These are phyloP conservation scores for Marmota monax DNA, from an alignment of 2,113 vertebrate species.

Conservation along the genomic window DNA sequence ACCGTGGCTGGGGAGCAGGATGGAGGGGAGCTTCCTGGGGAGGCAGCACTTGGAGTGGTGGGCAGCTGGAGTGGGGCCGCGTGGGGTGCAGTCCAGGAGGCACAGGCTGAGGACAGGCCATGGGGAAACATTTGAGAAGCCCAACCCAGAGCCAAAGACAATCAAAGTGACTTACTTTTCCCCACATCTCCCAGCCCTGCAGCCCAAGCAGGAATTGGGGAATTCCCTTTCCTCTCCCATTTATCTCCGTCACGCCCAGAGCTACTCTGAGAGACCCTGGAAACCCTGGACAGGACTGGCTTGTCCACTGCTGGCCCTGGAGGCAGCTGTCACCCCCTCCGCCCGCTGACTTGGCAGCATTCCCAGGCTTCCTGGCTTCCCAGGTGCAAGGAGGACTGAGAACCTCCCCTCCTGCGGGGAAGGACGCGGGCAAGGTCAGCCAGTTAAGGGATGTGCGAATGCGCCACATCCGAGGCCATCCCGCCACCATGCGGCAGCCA, in stretches of 20 bases:
- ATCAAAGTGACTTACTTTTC: neutral
- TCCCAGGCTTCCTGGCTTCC: neutral
- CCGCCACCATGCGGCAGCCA: rapidly evolving
- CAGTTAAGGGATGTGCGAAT: neutral
- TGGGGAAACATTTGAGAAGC: neutral
- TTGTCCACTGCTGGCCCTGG: neutral
- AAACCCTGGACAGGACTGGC: neutral
- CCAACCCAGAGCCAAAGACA: too few species aligned
- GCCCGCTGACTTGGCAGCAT: too few species aligned
- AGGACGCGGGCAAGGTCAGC: neutral
- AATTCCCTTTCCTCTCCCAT: neutral
- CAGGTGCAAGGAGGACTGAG: neutral
- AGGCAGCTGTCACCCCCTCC: neutral
- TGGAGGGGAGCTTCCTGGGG: too few species aligned
- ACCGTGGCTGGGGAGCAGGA: too few species aligned
- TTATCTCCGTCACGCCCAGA: neutral
- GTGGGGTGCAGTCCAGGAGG: too few species aligned
- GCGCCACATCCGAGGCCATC: rapidly evolving
- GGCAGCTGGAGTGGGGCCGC: too few species aligned
- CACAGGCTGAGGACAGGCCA: too few species aligned
- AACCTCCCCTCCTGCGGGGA: neutral
- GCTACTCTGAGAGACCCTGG: neutral
- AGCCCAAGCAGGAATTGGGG: neutral
- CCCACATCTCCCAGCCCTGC: neutral
- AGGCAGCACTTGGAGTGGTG: too few species aligned